phyloP scores from a whole-genome alignment of 2,113 vertebrate species.

The Abramis brama region DNA sequence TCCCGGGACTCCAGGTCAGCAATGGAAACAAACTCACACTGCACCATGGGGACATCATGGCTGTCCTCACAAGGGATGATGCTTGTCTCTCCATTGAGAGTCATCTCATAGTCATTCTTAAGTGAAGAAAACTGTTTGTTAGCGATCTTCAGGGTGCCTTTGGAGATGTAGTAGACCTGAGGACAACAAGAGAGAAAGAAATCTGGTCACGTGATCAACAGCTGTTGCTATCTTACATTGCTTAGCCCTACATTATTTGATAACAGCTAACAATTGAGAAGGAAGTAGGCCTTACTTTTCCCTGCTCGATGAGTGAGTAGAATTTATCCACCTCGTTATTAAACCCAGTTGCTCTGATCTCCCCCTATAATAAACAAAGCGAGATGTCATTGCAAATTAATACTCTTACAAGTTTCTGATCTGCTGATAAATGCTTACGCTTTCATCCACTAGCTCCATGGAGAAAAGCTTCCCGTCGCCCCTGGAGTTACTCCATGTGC shows the following conservation, averaged over 20 bases:
- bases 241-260: background rate
- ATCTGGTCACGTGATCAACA: background rate
- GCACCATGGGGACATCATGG: constrained; percentile 86
- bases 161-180: constrained; percentile 96
- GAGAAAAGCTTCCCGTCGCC: constrained; percentile 97
- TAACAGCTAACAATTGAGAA: background rate
- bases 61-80: constrained; percentile 90
- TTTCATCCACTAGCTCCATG: constrained; percentile 94
- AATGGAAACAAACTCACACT: constrained; percentile 89
- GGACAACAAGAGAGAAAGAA: constrained; percentile 33
- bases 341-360: constrained; percentile 95
- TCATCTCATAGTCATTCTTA: constrained; percentile 99
- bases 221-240: background rate
- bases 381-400: background rate
- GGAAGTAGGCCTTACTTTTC: constrained; percentile 84
- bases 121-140: constrained; percentile 96
- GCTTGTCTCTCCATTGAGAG: constrained; percentile 87
- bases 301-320: constrained; percentile 86
- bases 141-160: constrained; percentile 91
- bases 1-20: constrained; percentile 83
- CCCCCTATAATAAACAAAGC: constrained; percentile 79
- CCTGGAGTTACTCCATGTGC: constrained; percentile 96
- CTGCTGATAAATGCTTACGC: constrained; percentile 76
- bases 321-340: constrained; percentile 97
- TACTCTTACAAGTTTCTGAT: background rate